Percentiles rank a stretch among this genome's conserved stretches.
Conservation (phyloP, 2,888 invertebrate species). For the Tenthredo amoena region DNA sequence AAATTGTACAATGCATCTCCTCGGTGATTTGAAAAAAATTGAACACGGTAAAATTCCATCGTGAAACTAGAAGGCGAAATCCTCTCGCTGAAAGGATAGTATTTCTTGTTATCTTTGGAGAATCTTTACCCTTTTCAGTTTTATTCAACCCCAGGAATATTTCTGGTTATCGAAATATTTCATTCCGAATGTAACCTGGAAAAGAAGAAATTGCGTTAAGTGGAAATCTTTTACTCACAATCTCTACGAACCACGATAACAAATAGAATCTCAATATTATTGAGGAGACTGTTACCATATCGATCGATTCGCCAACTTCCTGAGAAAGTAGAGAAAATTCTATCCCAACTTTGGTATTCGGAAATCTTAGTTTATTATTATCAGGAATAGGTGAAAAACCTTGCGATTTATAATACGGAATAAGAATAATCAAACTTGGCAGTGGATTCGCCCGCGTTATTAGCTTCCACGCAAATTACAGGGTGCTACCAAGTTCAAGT, state of each 20-base stretch:
- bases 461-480: conserved; percentile 60
- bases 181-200: neutral
- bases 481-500: conserved; percentile 33
- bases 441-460: conserved; percentile 49
- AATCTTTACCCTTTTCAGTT: neutral
- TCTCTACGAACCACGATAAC: neutral
- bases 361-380: neutral
- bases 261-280: neutral
- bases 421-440: conserved; percentile 27
- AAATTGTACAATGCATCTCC: neutral
- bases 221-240: neutral
- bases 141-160: neutral
- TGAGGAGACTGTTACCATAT: neutral
- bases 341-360: neutral
- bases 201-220: neutral
- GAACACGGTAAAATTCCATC: neutral
- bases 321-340: conserved; percentile 33
- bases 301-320: neutral
- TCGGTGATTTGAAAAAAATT: neutral
- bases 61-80: neutral
- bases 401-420: conserved; percentile 51
- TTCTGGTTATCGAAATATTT: neutral
- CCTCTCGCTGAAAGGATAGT: neutral
- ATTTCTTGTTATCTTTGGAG: conserved; percentile 8
- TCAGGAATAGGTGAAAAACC: conserved; percentile 47